phyloP scores from a whole-genome alignment of 2,888 invertebrate species.

The Pyrrhosoma nymphula region DNA sequence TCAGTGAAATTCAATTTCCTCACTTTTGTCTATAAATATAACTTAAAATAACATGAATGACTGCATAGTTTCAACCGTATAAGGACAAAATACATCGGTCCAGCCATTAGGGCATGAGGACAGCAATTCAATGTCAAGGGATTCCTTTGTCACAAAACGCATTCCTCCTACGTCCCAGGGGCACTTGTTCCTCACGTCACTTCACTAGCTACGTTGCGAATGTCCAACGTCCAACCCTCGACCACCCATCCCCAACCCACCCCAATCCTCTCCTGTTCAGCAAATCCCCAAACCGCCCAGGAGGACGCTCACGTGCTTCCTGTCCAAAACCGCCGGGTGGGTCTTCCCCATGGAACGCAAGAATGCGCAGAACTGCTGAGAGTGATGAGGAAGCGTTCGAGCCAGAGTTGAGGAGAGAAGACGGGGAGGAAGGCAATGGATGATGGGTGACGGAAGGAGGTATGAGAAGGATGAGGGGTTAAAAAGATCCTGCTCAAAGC shows the following conservation, averaged over 20 bases:
- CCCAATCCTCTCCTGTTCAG: too few species aligned
- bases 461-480: neutral
- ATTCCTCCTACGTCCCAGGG: neutral
- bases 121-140: neutral
- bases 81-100: too few species aligned
- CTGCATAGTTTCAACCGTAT: too few species aligned
- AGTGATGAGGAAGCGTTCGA: neutral
- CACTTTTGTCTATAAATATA: too few species aligned
- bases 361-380: neutral
- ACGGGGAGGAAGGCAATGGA: neutral
- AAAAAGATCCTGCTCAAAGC: neutral
- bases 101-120: too few species aligned
- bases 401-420: neutral
- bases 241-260: neutral
- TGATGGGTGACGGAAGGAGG: neutral
- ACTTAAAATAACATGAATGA: too few species aligned
- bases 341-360: too few species aligned
- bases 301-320: neutral
- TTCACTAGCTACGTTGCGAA: neutral
- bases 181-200: neutral
- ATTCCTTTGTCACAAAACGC: neutral
- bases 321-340: neutral
- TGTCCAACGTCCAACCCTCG: neutral
- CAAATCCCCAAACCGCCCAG: neutral
- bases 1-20: too few species aligned